Percentiles rank a stretch among this genome's conserved stretches.
Conservation (phyloP, 1,140 invertebrate species). For the Ceratina japonica region DNA sequence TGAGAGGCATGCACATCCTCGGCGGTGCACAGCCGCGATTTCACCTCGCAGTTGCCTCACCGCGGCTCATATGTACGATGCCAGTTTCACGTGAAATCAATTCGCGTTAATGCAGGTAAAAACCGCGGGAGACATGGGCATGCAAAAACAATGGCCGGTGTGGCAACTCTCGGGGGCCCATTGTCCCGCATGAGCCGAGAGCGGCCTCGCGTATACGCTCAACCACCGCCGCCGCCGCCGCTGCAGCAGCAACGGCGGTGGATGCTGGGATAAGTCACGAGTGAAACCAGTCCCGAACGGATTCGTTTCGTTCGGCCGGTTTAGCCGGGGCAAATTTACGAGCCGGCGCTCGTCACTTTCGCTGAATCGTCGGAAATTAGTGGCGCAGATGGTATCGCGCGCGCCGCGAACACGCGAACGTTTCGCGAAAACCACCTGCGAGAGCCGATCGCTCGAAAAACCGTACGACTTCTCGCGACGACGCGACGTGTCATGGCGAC, state of each 20-base stretch:
- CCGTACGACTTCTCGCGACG: background rate
- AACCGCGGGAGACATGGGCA: slow-evolving; percentile 24
- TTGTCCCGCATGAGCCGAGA: slow-evolving; percentile 25
- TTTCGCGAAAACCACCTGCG: slow-evolving; percentile 25
- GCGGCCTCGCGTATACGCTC: background rate
- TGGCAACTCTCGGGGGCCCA: slow-evolving; percentile 38
- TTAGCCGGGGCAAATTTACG: slow-evolving; percentile 38
- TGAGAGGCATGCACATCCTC: background rate
- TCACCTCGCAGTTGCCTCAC: background rate
- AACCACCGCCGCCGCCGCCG: no score
- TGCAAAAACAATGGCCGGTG: slow-evolving; percentile 45
- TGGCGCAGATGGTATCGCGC: slow-evolving; percentile 28
- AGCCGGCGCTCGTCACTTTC: slow-evolving; percentile 40
- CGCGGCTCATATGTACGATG: background rate
- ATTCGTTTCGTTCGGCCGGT: slow-evolving; percentile 23
- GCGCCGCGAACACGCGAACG: background rate
- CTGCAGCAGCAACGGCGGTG: background rate
- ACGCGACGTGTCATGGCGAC: background rate
- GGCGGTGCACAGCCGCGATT: background rate
- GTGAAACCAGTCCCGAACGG: slow-evolving; percentile 30
- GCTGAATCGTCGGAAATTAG: slow-evolving; percentile 46
- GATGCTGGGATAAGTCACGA: slow-evolving; percentile 46
- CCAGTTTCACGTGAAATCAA: slow-evolving; percentile 46
- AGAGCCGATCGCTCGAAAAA: slow-evolving; percentile 7
- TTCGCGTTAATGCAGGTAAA: slow-evolving; percentile 50